A percentile compares a stretch with the other conserved stretches of the same genome.
phyloP scores from a whole-genome alignment of 2,797 vertebrate species.

The Microhierax caerulescens region DNA sequence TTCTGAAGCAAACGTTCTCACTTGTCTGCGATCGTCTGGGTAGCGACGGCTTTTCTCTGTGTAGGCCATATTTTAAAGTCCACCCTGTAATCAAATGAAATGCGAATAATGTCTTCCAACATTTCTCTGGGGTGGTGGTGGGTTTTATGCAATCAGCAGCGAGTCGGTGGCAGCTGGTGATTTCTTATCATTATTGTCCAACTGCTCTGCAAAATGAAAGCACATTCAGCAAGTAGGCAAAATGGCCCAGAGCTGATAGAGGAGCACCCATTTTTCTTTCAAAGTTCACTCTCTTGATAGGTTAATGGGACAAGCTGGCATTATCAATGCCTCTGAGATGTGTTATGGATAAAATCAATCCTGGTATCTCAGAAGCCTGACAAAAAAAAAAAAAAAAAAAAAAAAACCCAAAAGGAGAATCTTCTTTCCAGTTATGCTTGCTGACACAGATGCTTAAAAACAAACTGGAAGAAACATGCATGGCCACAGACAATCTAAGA shows the following conservation, averaged over 20 bases:
- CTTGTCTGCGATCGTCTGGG: rapidly evolving
- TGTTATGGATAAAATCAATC: neutral
- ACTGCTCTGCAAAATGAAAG: neutral
- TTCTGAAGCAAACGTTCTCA: neutral
- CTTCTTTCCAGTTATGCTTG: neutral
- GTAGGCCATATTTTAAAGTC: neutral
- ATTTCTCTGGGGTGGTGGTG: neutral
- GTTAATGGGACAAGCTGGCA: neutral
- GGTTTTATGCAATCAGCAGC: neutral
- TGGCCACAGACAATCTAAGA: neutral
- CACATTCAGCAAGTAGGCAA: neutral
- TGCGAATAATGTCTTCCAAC: neutral
- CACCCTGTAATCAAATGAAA: neutral
- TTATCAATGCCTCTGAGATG: neutral
- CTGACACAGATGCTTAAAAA: neutral
- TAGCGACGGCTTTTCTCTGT: neutral
- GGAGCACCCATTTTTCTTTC: neutral
- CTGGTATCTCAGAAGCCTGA: neutral
- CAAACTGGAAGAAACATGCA: neutral
- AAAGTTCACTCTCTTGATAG: neutral
- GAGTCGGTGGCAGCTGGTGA: neutral
- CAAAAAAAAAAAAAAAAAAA: neutral
- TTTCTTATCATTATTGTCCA: neutral
- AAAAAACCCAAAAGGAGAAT: neutral
- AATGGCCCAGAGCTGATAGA: neutral